Evolutionary conservation across 1,140 invertebrate species (phyloP), one percentile per base, ranked within the genome.

Genomic region (Anoplolepis gracilipes): DNA sequence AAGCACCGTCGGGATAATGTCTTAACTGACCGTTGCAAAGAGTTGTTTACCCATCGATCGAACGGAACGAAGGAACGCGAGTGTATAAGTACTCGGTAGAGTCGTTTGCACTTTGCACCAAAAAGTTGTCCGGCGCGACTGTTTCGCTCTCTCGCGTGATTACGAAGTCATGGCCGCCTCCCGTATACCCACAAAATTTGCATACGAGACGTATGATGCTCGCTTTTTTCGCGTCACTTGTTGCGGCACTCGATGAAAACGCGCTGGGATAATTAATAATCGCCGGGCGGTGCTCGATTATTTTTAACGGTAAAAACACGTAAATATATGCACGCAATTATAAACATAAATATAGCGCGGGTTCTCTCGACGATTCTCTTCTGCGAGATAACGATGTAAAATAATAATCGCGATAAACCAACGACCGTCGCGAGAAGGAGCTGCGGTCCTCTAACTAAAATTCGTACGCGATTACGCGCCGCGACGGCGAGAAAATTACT

Each of bases 21-120:
- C 90, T 91, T 87, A 91, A 91, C 87, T 73, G 89, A 57, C 61
- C 84, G 72, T 25, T 67, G 75, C 77, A 19, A 19, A 22, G 33
- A 57, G 88, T 85, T 88, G 84, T 90, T 90, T 73, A 88, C 86
- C 62, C 89, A 72, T 86, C 76, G 88, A 91, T 91, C 89, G 78
- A 59, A 1, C 8, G 11, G 86, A 89, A 86, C 90, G 90, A 86
- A 57, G 10, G 57, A 65, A 65, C 76, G n/a, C 61, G 30, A 10
- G 87, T 89, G 87, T 89, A 55, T 89, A 82, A 89, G 89, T 62
- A 86, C 73, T 78, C 78, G 46, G 87, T 25, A 87, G 84, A 86
- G 85, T 77, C 75, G 87, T 91, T 90, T 89, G 84, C 90, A 88
- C 90, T 87, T 86, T 86, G 69, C 77, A 70, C 85, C 84, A 81